Base-by-base conservation (phyloP, 2,888 invertebrate species). In the Limnephilus marmoratus region DNA sequence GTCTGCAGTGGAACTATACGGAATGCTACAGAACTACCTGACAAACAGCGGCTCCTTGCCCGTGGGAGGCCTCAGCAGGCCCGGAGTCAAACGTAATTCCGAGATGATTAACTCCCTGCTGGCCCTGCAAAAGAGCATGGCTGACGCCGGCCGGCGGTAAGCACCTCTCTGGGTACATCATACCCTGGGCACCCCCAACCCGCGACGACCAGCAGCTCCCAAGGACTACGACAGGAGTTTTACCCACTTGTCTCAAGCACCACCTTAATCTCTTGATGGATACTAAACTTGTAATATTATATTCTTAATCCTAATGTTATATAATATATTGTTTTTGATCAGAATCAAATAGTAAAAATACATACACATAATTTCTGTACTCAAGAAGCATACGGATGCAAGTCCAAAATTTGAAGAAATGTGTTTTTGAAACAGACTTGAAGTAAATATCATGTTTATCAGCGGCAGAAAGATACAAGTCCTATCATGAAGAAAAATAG, bases 21-120 rank as follows among this genome's bases (percentile, higher is more conserved):
- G 92, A 31, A 68, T 92, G 49, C 92, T 93, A 11, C 93, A 93
- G 82, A 93, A 91, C 41, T 93, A 93, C 85, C 90, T 93, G 31
- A 87, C 81, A 85, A 93, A 92, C 53, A 87, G 85, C 2, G 83
- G 83, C 37, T 18, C 83, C 18, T 31, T 37, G 24, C 3, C 15
- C 83, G 18, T 37, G 83, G 83, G 34, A 18, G 37, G 37, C 3
- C 81, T 34, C 1, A 68, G n/a, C 5, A 68, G 68, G 11, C 89
- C 88, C n/a, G 91, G 87, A 93, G 94, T 95, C 93, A 97, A 97
- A 94, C 96, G 97, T 7, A 97, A 97, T 94, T 97, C 97, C 0
- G 98, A 98, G 94, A 95, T 97, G 12, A 98, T 97, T 94, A 98
- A 97, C 94, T 97, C 98, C 0, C 96, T 98, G n/a, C 95, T 98